Conservation (phyloP, 2,888 invertebrate species). For the Spicauda simplicius region DNA sequence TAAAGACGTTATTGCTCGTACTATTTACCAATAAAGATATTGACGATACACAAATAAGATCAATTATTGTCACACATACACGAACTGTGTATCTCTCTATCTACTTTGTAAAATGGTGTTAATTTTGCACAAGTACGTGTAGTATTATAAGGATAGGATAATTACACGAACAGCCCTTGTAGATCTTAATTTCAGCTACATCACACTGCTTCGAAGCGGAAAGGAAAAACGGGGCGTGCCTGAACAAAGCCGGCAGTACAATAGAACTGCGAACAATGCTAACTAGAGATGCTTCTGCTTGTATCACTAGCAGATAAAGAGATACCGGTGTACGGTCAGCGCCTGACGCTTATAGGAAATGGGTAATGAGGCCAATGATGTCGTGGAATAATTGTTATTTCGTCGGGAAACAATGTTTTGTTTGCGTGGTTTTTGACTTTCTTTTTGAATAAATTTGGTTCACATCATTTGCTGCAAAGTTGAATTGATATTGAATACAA, state of each 20-base stretch:
- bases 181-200: constrained; percentile 47
- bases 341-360: constrained; percentile 27
- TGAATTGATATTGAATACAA: no score
- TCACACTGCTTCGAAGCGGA: constrained; percentile 69
- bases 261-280: constrained; percentile 78
- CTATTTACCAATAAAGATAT: constrained; percentile 74
- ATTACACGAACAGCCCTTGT: constrained; percentile 18
- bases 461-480: no score
- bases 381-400: constrained; percentile 10
- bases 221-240: constrained; percentile 80
- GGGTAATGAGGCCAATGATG: constrained; percentile 29
- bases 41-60: no score
- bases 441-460: not conserved
- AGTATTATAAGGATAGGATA: constrained; percentile 7
- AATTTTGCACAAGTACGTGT: not conserved
- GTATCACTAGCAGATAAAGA: constrained; percentile 78
- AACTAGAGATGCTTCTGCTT: constrained; percentile 71
- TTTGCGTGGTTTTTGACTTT: not conserved
- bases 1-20: constrained; percentile 70
- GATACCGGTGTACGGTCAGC: constrained; percentile 36
- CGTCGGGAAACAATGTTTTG: not conserved
- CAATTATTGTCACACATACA: no score
- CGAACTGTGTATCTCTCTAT: no score
- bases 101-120: not conserved
- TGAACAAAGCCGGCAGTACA: constrained; percentile 75